Evolutionary conservation across 2,888 invertebrate species (phyloP).

Genomic region (Orchesellides sinensis): DNA sequence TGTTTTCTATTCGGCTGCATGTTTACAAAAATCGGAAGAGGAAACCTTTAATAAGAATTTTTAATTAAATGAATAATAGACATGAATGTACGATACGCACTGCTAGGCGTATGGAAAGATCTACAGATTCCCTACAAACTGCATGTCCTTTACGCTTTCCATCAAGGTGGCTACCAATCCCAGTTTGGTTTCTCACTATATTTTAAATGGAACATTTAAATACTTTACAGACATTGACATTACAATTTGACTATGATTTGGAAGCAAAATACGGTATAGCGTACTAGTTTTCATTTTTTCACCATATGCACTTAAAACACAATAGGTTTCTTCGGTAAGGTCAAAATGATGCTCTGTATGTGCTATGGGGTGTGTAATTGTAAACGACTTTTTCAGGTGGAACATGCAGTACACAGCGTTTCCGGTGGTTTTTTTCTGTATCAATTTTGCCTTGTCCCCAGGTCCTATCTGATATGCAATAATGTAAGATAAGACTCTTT

Average conservation of each 20-base stretch:
- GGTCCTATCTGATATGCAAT: no score
- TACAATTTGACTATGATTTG: not conserved
- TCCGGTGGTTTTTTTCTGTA: no score
- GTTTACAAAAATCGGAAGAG: no score
- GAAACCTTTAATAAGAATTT: no score
- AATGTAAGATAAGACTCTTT: no score
- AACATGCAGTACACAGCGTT: conserved; percentile 29
- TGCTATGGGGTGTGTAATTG: not conserved
- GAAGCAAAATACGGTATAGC: no score
- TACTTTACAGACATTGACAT: not conserved
- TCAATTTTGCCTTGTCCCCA: no score
- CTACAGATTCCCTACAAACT: not conserved
- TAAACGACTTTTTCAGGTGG: not conserved
- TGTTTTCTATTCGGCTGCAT: conserved; percentile 16
- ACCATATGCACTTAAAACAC: conserved; percentile 20
- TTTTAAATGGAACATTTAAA: not conserved
- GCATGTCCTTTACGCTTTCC: not conserved
- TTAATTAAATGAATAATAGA: no score
- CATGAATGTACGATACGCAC: no score
- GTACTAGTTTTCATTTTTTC: not conserved
- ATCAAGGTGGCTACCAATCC: not conserved
- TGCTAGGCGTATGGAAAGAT: not conserved
- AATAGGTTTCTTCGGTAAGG: not conserved
- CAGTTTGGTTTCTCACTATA: not conserved
- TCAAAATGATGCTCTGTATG: not conserved